Evolutionary conservation across 64 coral and sea anemone genomes (phyloP).

Genomic region (Stylophora pistillata): DNA sequence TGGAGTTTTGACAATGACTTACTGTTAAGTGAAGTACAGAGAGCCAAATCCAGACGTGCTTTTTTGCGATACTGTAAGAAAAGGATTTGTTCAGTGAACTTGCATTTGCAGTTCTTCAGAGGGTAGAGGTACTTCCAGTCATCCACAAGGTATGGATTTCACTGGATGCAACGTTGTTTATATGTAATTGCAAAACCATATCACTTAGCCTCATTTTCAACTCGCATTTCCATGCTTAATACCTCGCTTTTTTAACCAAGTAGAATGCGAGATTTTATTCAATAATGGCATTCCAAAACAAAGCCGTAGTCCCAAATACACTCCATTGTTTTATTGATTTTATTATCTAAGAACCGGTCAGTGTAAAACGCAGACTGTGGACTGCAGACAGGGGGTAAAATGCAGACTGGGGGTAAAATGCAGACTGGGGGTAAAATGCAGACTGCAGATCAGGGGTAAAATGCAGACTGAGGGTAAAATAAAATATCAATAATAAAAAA

Average conservation of each 20-base stretch:
- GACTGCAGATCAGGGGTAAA: neutral
- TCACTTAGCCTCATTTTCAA: no score
- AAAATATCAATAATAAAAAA: no score
- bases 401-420: slow-evolving; percentile 4
- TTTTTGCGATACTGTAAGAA: slow-evolving; percentile 62
- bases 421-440: slow-evolving; percentile 1
- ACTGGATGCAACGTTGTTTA: neutral
- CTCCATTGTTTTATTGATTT: no score
- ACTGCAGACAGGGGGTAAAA: no score
- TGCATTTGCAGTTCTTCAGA: no score
- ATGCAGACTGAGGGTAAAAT: neutral
- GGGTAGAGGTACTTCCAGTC: neutral
- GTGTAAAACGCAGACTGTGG: no score
- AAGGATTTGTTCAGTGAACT: neutral
- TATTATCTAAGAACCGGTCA: no score
- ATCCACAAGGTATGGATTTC: neutral
- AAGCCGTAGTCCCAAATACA: no score
- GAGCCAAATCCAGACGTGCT: slow-evolving; percentile 51
- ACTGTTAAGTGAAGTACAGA: slow-evolving; percentile 63
- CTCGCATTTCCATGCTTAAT: no score
- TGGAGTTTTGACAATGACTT: neutral
- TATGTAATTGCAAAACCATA: no score
- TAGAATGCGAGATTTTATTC: no score
- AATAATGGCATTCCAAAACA: neutral
- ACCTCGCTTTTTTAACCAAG: no score